These are phyloP conservation scores for Progne subis DNA, from an alignment of 2,113 vertebrate genomes.

Conservation along the genomic window DNA sequence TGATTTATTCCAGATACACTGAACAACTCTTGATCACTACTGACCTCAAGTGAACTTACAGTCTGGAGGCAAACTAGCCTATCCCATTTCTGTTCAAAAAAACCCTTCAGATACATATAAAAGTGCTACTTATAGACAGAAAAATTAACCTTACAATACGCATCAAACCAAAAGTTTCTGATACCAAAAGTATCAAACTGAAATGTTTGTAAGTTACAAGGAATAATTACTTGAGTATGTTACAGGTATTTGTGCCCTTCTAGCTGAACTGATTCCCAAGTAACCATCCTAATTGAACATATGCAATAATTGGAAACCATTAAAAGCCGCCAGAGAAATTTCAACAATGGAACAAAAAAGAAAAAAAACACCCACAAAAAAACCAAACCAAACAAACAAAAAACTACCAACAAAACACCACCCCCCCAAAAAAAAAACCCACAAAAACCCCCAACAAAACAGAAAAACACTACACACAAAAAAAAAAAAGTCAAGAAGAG, in stretches of 20 bases:
- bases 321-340: neutral
- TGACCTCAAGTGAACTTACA: constrained; percentile 48
- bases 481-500: neutral
- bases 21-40: constrained; percentile 32
- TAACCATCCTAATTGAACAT: neutral
- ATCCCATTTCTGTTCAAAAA: neutral
- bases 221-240: constrained; percentile 7
- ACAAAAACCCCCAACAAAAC: too few species aligned
- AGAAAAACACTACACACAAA: too few species aligned
- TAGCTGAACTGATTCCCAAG: constrained; percentile 2
- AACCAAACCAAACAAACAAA: too few species aligned
- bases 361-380: too few species aligned
- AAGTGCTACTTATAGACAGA: constrained; percentile 56
- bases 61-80: neutral
- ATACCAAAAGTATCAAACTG: neutral
- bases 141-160: constrained; percentile 14
- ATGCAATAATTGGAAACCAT: neutral
- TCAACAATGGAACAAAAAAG: neutral
- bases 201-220: constrained; percentile 38
- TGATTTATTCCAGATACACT: neutral
- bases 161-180: neutral
- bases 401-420: neutral
- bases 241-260: neutral
- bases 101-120: constrained; percentile 34
- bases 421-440: too few species aligned